Evolutionary conservation across 2,888 invertebrate genomes (phyloP).

Genomic region (Morpho achilles): DNA sequence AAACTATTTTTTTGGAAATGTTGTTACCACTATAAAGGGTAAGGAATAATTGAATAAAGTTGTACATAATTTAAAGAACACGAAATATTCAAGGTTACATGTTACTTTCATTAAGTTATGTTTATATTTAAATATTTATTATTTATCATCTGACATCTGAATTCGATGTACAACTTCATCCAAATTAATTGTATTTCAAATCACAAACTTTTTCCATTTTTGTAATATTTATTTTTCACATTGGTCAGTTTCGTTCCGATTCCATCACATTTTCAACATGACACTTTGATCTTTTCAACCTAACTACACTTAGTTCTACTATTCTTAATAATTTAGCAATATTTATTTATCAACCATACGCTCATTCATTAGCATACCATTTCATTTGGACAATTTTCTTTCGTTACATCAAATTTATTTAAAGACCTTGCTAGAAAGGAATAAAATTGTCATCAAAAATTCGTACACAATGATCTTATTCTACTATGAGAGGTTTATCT

Average conservation of each 20-base stretch:
- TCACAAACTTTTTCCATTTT: conserved; percentile 52
- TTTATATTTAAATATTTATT: neutral
- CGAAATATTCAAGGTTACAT: neutral
- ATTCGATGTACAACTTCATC: conserved; percentile 36
- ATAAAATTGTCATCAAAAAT: conserved; percentile 72
- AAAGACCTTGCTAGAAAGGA: conserved; percentile 50
- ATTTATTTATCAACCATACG: conserved; percentile 24
- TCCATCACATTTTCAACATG: conserved; percentile 63
- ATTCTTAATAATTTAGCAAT: conserved; percentile 21
- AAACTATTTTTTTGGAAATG: conserved; percentile 7
- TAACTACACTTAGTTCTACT: conserved; percentile 36
- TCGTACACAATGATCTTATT: conserved; percentile 63
- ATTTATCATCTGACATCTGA: neutral
- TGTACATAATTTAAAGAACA: conserved; percentile 9
- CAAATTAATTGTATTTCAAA: conserved; percentile 36
- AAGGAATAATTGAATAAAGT: conserved; percentile 39
- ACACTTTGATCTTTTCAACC: conserved; percentile 34
- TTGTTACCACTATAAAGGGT: conserved; percentile 14
- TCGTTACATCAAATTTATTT: conserved; percentile 32
- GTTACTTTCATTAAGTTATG: neutral
- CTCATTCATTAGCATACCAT: conserved; percentile 30
- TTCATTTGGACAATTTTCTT: conserved; percentile 53
- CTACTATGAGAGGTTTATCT: conserved; percentile 45
- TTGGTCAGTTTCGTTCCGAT: conserved; percentile 65
- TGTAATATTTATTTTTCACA: conserved; percentile 74